A percentile compares a stretch with the other conserved stretches of the same genome.
Evolutionary conservation across 2,113 vertebrate genomes (phyloP).

Genomic region (Arizona elegans): DNA sequence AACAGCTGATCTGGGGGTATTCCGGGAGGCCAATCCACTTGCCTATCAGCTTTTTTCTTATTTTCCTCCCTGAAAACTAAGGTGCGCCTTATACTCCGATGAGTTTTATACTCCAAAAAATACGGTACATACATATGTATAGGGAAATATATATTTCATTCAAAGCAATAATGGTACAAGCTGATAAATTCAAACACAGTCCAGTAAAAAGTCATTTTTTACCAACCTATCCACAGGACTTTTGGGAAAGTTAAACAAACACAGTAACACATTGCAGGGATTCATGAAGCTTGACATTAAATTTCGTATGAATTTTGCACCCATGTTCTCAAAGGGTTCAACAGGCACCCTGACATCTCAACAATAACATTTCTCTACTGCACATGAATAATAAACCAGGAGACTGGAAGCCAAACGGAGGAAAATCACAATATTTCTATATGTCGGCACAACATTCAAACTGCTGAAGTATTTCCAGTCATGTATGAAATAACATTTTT

Average conservation of each 20-base stretch:
- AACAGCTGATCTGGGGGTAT: too few species aligned
- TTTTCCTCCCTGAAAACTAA: too few species aligned
- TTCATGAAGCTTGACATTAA: neutral
- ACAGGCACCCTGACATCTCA: slow-evolving; percentile 31
- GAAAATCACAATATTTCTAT: slow-evolving; percentile 41
- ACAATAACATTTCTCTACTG: slow-evolving; percentile 36
- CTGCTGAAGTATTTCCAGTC: neutral
- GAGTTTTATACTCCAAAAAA: too few species aligned
- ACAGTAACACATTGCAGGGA: slow-evolving; percentile 29
- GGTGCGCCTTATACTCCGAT: too few species aligned
- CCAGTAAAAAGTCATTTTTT: neutral
- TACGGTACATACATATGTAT: too few species aligned
- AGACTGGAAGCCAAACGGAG: slow-evolving; percentile 38
- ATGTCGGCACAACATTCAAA: slow-evolving; percentile 4
- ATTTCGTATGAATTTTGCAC: slow-evolving; percentile 57
- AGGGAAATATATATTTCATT: neutral
- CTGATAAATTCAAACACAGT: neutral
- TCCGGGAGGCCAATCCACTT: too few species aligned
- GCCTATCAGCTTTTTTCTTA: too few species aligned
- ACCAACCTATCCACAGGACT: neutral
- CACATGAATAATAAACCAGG: slow-evolving; percentile 60
- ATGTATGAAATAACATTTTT: neutral
- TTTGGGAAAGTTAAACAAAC: neutral
- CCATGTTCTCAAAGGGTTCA: slow-evolving; percentile 17
- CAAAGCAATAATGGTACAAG: neutral